Conservation (phyloP, 2,113 vertebrate species). For the Pholis gunnellus region DNA sequence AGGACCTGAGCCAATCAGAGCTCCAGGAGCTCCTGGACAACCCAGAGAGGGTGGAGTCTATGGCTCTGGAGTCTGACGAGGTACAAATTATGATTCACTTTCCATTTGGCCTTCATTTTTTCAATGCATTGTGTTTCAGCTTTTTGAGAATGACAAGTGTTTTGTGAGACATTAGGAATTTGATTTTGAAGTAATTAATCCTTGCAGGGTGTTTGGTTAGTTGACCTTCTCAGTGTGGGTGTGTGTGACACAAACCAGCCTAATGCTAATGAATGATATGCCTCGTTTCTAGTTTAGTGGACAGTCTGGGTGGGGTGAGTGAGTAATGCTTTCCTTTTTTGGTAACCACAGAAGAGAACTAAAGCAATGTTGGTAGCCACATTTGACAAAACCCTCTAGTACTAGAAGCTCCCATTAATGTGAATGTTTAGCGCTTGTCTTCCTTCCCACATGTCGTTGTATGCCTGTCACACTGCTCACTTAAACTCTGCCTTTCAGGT, state of each 20-base stretch:
- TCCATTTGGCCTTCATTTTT: constrained; percentile 9
- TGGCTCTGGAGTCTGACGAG: constrained; percentile 86
- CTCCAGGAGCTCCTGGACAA: constrained; percentile 85
- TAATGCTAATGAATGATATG: background rate
- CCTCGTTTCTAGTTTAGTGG: background rate
- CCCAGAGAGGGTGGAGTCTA: constrained; percentile 82
- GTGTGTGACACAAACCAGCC: background rate
- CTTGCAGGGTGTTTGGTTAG: background rate
- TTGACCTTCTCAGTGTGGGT: background rate
- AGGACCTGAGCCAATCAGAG: constrained; percentile 85
- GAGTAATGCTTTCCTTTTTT: background rate
- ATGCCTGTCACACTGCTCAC: background rate
- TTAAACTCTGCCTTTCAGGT: background rate
- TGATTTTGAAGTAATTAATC: background rate
- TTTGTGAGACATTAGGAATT: background rate
- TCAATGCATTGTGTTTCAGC: background rate
- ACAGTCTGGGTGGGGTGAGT: background rate
- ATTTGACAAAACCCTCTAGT: background rate
- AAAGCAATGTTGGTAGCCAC: background rate
- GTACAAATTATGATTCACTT: constrained; percentile 50
- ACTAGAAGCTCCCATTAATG: background rate
- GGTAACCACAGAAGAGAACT: background rate
- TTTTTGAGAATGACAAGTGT: background rate
- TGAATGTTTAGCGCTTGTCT: background rate
- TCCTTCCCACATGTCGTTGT: background rate